Conservation (phyloP, 2,888 invertebrate genomes). For the Imbricaverruca yamaguchii region DNA sequence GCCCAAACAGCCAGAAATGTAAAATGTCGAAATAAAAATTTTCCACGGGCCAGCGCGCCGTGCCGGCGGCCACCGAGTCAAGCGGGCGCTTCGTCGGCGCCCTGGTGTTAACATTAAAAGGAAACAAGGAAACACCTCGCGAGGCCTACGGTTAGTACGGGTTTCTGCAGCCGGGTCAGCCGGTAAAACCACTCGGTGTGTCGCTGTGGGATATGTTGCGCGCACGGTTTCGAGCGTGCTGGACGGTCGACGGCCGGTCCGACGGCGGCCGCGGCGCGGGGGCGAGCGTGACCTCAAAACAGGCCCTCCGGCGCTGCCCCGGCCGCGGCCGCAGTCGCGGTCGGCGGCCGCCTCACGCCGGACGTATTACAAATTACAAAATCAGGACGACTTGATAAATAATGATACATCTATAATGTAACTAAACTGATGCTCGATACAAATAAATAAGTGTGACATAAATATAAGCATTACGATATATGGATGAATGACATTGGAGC, state of each 20-base stretch:
- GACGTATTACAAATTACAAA: slow-evolving; percentile 20
- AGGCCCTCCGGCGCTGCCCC: not conserved
- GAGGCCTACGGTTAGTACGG: slow-evolving; percentile 15
- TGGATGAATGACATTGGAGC: slow-evolving; percentile 22
- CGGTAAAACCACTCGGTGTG: not conserved
- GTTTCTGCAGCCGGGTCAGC: not conserved
- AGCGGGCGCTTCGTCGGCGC: not conserved
- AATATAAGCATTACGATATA: slow-evolving; percentile 23
- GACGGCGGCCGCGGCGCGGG: not conserved
- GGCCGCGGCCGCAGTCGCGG: not conserved
- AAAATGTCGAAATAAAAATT: slow-evolving; percentile 16
- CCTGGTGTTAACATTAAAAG: slow-evolving; percentile 6
- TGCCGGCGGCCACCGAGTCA: no score
- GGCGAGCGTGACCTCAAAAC: not conserved
- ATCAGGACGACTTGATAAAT: slow-evolving; percentile 23
- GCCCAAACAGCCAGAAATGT: slow-evolving; percentile 2
- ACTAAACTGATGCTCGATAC: slow-evolving; percentile 21
- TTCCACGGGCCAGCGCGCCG: not conserved
- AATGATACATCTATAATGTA: slow-evolving; percentile 23
- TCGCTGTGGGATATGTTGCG: not conserved
- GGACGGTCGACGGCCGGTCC: not conserved
- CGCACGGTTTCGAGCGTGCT: not conserved
- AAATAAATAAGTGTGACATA: slow-evolving; percentile 23
- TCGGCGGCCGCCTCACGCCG: not conserved
- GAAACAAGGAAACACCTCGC: not conserved